These are phyloP conservation scores for Steinernema hermaphroditum DNA, from an alignment of 2,888 invertebrate genomes.

Conservation along the genomic window DNA sequence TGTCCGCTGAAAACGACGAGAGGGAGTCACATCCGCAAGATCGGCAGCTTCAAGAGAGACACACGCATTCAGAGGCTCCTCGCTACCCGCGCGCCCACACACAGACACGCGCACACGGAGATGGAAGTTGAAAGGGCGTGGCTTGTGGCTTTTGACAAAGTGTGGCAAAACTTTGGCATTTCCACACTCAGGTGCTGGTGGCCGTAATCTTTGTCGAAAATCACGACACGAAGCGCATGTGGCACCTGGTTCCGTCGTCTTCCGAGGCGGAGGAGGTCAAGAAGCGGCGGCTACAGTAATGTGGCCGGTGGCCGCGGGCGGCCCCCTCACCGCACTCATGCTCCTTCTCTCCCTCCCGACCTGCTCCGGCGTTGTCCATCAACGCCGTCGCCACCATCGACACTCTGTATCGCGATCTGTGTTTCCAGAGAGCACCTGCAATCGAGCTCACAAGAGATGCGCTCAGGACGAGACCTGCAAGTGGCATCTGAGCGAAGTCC, in stretches of 20 bases:
- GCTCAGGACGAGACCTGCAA: conserved; percentile 56
- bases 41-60: conserved; percentile 2
- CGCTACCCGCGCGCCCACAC: background rate
- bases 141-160: conserved; percentile 30
- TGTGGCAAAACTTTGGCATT: conserved; percentile 31
- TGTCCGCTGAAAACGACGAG: background rate
- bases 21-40: conserved; percentile 22
- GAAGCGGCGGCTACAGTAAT: conserved; percentile 28
- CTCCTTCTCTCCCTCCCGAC: conserved; percentile 26
- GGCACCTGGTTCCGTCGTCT: background rate
- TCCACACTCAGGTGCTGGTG: conserved; percentile 30
- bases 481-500: conserved; percentile 60
- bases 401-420: background rate
- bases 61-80: conserved; percentile 5
- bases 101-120: conserved; percentile 1
- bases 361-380: background rate
- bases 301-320: conserved; percentile 26
- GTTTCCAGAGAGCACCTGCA: conserved; percentile 56
- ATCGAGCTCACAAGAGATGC: conserved; percentile 50
- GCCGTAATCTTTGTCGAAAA: conserved; percentile 30
- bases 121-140: conserved; percentile 31
- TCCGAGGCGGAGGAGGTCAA: conserved; percentile 16
- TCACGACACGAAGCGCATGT: conserved; percentile 26
- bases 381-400: conserved; percentile 22
- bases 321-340: conserved; percentile 22